These are phyloP conservation scores for Byasa hedistus DNA, from an alignment of 2,888 invertebrate species.

Conservation along the genomic window DNA sequence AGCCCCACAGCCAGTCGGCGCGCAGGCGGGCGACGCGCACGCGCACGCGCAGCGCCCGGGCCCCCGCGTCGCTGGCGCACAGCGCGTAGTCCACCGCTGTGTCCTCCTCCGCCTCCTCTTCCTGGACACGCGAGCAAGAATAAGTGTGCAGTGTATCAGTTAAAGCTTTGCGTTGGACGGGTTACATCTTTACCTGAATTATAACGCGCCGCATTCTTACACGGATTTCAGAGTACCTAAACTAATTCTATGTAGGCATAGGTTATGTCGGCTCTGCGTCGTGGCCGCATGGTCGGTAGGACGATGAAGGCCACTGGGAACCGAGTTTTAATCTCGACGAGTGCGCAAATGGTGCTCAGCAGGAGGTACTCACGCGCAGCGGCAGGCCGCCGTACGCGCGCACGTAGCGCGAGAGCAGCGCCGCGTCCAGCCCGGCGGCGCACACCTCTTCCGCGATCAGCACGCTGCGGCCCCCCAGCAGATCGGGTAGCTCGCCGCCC, in stretches of 20 bases:
- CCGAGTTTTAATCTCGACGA: neutral
- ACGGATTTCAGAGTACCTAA: no score
- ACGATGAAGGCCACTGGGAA: no score
- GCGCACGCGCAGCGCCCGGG: constrained; percentile 3
- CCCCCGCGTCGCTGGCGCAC: constrained; percentile 37
- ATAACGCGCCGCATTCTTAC: neutral
- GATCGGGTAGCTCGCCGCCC: constrained; percentile 55
- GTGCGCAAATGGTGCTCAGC: neutral
- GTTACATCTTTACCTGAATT: no score
- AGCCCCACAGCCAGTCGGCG: constrained; percentile 82
- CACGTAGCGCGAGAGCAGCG: constrained; percentile 71
- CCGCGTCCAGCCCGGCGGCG: constrained; percentile 48
- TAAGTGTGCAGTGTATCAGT: neutral
- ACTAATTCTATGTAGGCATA: no score
- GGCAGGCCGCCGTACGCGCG: constrained; percentile 82
- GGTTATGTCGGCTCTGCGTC: no score
- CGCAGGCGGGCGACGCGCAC: constrained; percentile 48
- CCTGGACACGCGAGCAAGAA: constrained; percentile 31
- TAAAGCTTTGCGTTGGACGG: no score
- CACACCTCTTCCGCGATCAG: constrained; percentile 48
- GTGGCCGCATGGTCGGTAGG: no score
- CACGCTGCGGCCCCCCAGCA: constrained; percentile 74
- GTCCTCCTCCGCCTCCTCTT: constrained; percentile 41
- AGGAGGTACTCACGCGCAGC: constrained; percentile 40
- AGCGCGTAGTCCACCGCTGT: constrained; percentile 42